Percentiles rank a stretch among this genome's conserved stretches.
Evolutionary conservation across 2,888 invertebrate genomes (phyloP).

Genomic region (Gastracanthus pulcherrimus): DNA sequence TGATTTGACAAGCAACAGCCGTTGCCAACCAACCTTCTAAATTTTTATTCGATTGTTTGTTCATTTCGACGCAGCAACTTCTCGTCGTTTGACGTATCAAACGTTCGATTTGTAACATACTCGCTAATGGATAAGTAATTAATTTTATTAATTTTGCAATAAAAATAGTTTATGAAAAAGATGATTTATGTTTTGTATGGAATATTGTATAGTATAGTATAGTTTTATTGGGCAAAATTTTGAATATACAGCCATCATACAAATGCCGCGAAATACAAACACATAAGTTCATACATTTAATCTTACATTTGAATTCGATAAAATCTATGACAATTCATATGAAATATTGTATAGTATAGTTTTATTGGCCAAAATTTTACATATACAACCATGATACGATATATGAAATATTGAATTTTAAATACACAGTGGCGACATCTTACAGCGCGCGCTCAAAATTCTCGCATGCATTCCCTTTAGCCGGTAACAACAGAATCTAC

Average conservation of each 20-base stretch:
- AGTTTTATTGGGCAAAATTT: too few species aligned
- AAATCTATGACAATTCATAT: too few species aligned
- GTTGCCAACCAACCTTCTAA: constrained; percentile 55
- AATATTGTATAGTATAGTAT: too few species aligned
- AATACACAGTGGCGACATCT: constrained; percentile 36
- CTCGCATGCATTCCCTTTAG: neutral
- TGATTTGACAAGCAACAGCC: constrained; percentile 55
- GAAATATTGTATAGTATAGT: too few species aligned
- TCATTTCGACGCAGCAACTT: neutral
- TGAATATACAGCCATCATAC: neutral
- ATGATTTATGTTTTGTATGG: neutral
- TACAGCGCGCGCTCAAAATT: neutral
- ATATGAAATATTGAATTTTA: neutral
- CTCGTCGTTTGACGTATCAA: neutral
- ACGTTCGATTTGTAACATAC: neutral
- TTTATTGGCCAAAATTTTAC: too few species aligned
- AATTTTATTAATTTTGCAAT: neutral
- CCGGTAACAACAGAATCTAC: constrained; percentile 10
- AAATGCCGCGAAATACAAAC: too few species aligned
- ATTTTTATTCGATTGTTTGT: constrained; percentile 38
- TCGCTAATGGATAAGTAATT: neutral
- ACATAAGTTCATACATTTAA: too few species aligned
- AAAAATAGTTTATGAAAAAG: neutral
- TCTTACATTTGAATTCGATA: too few species aligned
- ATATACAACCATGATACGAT: too few species aligned